Evolutionary conservation across 2,113 vertebrate genomes (phyloP), one percentile per base, ranked within the genome.

Genomic region (Saguinus imperator): DNA sequence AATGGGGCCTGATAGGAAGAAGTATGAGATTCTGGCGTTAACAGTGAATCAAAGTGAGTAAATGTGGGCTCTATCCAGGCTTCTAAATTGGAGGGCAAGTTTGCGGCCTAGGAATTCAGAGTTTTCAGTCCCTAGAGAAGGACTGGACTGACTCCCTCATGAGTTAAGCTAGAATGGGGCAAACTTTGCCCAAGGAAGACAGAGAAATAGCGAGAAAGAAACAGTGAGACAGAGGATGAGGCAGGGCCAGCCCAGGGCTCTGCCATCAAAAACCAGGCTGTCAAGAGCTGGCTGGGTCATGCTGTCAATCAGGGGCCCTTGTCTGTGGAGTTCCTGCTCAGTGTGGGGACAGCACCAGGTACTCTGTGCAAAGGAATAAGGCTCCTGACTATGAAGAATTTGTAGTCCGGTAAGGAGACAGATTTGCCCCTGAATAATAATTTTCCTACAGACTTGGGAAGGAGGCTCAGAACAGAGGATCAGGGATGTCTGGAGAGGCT

Each of bases 291-390:
- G 18, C 20, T 35, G 4, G 45, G 35, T 52, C 61, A 0, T 4
- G 8, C 16, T 29, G 50, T 43, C 37, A n/a, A 52, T 9, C 61
- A n/a, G 0, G 12, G 7, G 43, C 35, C 1, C 0, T 11, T 40
- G 48, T 45, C 43, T 57, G 8, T 29, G 50, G 3, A 25, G 11
- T 37, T 52, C 55, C 23, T 48, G 55, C 57, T 45, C n/a, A 1
- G 11, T 5, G 17, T 57, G 35, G 81, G 50, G 45, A 52, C 35
- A 35, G 29, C 3, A 21, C 11, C 11, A 1, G 50, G 58, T 73
- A 18, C 29, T 70, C 82, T 64, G 57, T 84, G 57, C 7, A 43
- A 48, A 66, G 8, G 43, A 29, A 37, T 55, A 50, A 52, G 48
- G 40, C 13, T 13, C 16, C 80, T 23, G 29, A 37, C 40, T 8